Base-by-base conservation (phyloP, 2,888 invertebrate genomes). In the Euplexia lucipara region DNA sequence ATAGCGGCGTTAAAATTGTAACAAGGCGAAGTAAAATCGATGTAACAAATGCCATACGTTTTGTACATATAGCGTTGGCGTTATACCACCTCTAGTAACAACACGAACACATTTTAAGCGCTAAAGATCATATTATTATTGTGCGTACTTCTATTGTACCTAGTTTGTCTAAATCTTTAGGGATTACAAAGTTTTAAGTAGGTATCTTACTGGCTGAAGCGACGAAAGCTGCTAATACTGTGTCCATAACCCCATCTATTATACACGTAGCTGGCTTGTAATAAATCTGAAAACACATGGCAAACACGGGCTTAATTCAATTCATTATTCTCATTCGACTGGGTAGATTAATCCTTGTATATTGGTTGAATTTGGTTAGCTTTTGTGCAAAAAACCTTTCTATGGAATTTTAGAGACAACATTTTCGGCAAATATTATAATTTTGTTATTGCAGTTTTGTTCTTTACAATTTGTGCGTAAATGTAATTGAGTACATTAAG, bases 251-350 rank as follows among this genome's bases (percentile, higher is more conserved):
- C 1, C 92, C 95, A 73, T 95, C 95, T 70, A 95, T 94, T 70
- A 95, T 94, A 70, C 95, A 95, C 26, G 95, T 95, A 26, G 95
- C 93, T 56, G 95, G 95, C 79, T 95, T 95, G 85, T 95, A 95
- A 84, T 95, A 95, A 75, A 95, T 90, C 94, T 95, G 87, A 63
- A 74, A 82, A 81, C 62, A 66, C 16, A 73, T 44, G 10, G 30
- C 32, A 42, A 54, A 69, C 32, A 66, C 70, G 63, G 47, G 37
- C 49, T 39, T 62, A 60, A 84, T 79, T 71, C 51, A 66, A 72
- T 63, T 70, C 47, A 76, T 79, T 82, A 79, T 78, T 74, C 61
- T 78, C 70, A 73, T 82, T 76, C 73, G 68, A 79, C 54, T 52
- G 59, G 66, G 44, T 45, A 54, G 12, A 70, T 61, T 75, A 61